phyloP scores from a whole-genome alignment of 2,797 vertebrate species.

The Sebastes cheni region DNA sequence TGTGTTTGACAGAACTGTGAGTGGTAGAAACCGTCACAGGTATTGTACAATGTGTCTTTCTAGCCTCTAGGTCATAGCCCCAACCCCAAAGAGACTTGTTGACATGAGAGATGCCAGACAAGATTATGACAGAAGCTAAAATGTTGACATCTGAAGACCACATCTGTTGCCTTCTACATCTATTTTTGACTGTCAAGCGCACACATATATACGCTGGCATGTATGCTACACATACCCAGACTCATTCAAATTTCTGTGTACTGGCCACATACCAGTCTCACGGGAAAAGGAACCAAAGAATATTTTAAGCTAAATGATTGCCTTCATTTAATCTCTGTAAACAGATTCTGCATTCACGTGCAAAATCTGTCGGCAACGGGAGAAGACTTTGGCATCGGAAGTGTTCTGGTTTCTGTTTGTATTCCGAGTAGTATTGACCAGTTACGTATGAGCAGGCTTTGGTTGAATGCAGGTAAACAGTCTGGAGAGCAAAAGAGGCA shows the following conservation, averaged over 20 bases:
- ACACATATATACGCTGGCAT: not conserved
- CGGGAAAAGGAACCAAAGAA: not conserved
- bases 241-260: not conserved
- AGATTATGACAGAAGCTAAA: constrained; percentile 12
- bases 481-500: too few species aligned
- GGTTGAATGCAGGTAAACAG: too few species aligned
- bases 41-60: constrained; percentile 14
- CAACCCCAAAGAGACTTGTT: not conserved
- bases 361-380: too few species aligned
- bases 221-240: not conserved
- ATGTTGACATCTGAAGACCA: constrained; percentile 10
- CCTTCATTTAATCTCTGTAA: not conserved
- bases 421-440: too few species aligned
- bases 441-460: too few species aligned
- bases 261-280: not conserved
- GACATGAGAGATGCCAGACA: constrained; percentile 1
- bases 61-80: constrained; percentile 1
- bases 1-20: constrained; percentile 14
- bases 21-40: constrained; percentile 19
- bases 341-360: too few species aligned
- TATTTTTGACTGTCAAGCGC: not conserved
- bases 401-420: too few species aligned
- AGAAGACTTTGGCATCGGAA: too few species aligned
- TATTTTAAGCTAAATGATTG: not conserved
- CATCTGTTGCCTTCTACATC: not conserved